Percentiles rank a stretch among this genome's conserved stretches.
phyloP scores from a whole-genome alignment of 23 tunicate species.

The Aplidium turbinatum region DNA sequence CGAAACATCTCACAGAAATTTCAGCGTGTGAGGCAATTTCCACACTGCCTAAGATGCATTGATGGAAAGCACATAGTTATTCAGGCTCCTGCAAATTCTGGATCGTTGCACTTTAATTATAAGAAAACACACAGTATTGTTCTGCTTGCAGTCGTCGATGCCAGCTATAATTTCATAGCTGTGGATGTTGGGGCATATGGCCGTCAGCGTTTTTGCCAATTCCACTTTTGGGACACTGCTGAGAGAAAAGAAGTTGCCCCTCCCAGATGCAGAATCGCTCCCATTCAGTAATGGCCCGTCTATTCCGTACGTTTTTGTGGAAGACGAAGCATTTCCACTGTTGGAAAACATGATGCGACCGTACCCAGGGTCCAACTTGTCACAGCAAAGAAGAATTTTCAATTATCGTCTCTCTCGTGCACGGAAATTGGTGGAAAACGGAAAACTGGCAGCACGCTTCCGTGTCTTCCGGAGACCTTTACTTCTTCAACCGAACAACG shows the following conservation, averaged over 20 bases:
- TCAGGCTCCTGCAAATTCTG: slow-evolving; percentile 40
- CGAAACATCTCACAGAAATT: background rate
- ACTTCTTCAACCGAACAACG: background rate
- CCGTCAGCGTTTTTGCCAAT: slow-evolving; percentile 27
- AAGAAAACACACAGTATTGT: slow-evolving; percentile 45
- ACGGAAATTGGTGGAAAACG: slow-evolving; percentile 12
- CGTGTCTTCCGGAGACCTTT: background rate
- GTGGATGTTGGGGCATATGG: slow-evolving; percentile 51
- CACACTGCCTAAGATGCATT: slow-evolving; percentile 44
- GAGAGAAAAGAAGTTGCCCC: background rate
- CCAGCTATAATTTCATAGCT: slow-evolving; percentile 34
- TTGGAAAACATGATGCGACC: slow-evolving; percentile 13
- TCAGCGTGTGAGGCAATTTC: slow-evolving; percentile 34
- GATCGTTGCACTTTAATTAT: slow-evolving; percentile 38
- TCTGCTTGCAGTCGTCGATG: slow-evolving; percentile 47
- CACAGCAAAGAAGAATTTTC: background rate
- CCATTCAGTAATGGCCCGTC: background rate
- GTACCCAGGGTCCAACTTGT: slow-evolving; percentile 22
- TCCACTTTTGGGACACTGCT: slow-evolving; percentile 36
- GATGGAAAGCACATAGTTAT: slow-evolving; percentile 46
- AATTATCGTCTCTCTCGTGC: slow-evolving; percentile 34
- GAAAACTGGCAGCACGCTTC: slow-evolving; percentile 9
- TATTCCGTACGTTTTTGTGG: slow-evolving; percentile 34
- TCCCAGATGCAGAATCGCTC: background rate
- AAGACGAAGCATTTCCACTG: slow-evolving; percentile 48